A percentile compares a stretch with the other conserved stretches of the same genome.
Evolutionary conservation across 2,113 vertebrate genomes (phyloP).

Genomic region (Hiodon tergisus): DNA sequence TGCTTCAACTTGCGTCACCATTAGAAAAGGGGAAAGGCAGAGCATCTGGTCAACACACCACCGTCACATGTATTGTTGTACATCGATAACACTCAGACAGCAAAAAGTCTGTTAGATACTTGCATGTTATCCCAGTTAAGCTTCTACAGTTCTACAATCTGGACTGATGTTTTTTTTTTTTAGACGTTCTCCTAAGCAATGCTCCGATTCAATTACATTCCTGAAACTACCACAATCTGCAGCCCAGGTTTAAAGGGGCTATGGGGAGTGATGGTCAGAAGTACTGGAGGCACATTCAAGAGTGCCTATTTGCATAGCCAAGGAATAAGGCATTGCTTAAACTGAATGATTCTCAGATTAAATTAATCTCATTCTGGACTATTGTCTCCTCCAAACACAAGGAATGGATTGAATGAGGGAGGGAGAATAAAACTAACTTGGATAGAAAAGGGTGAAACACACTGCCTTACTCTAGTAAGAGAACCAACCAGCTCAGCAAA

Average conservation of each 20-base stretch:
- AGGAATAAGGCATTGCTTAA: no score
- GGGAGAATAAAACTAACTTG: neutral
- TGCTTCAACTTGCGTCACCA: slow-evolving; percentile 20
- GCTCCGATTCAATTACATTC: neutral
- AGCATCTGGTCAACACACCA: neutral
- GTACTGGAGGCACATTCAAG: no score
- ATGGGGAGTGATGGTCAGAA: neutral
- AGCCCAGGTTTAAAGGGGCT: neutral
- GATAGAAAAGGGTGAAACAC: neutral
- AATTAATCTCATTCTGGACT: no score
- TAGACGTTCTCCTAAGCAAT: neutral
- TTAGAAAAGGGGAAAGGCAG: slow-evolving; percentile 15
- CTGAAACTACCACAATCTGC: slow-evolving; percentile 7
- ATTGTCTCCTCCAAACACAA: no score
- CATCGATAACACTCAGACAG: neutral
- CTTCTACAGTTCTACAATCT: neutral
- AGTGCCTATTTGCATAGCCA: no score
- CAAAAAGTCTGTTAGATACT: no score
- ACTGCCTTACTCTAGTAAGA: neutral
- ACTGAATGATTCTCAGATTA: no score
- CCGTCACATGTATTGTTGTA: neutral
- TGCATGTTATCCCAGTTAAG: neutral
- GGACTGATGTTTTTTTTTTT: neutral
- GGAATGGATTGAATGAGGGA: no score
- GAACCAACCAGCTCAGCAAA: neutral